Evolutionary conservation across 2,113 vertebrate genomes (phyloP).

Genomic region (Melanocharis versteri): DNA sequence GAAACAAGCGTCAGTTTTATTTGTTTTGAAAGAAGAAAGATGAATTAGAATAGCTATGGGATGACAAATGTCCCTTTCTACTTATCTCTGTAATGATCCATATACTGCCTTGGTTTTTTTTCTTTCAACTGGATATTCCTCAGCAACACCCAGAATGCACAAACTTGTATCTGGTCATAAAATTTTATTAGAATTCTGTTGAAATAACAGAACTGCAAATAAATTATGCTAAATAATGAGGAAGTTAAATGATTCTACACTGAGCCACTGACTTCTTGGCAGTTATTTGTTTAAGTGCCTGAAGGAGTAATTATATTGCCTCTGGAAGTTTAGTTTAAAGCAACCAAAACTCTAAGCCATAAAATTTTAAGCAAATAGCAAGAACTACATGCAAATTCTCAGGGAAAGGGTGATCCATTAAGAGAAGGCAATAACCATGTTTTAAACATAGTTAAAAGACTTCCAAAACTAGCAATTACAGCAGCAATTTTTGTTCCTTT

Average conservation of each 20-base stretch:
- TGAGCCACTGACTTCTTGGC: not conserved
- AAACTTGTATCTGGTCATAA: not conserved
- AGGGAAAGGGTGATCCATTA: not conserved
- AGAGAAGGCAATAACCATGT: not conserved
- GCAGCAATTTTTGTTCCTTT: not conserved
- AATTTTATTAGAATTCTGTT: conserved; percentile 26
- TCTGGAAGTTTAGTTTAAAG: not conserved
- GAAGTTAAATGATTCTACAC: conserved; percentile 12
- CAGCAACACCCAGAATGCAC: not conserved
- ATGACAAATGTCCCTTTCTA: not conserved
- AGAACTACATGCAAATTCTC: not conserved
- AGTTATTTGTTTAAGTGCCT: conserved; percentile 26
- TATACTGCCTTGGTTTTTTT: not conserved
- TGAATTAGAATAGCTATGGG: not conserved
- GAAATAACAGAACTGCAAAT: conserved; percentile 38
- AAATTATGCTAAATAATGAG: conserved; percentile 39
- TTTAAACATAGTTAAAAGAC: not conserved
- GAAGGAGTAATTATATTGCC: not conserved
- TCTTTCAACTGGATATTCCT: not conserved
- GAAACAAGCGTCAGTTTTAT: not conserved
- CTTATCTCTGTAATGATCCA: not conserved
- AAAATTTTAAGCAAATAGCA: not conserved
- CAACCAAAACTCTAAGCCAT: not conserved
- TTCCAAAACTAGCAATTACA: not conserved
- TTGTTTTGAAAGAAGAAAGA: not conserved